Base-by-base conservation (phyloP, 35 echinoderm and acorn worm genomes). In the Patiria miniata region DNA sequence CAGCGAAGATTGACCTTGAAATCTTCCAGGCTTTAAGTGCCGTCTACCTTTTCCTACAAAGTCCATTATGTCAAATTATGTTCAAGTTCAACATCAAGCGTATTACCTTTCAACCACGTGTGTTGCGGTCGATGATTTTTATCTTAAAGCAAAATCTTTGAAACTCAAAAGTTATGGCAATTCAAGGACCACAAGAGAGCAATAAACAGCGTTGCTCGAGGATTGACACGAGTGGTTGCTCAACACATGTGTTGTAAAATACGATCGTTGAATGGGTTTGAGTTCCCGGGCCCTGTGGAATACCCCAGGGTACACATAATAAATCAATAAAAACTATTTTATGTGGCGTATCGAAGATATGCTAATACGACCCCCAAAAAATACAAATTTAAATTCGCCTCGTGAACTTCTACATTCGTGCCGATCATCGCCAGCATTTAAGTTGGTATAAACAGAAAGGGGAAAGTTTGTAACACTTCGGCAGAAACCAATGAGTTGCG, bases 291-390 rank as follows among this genome's bases (percentile, higher is more conserved):
- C 8, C 26, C 12, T 22, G 28, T 69, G 61, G 7, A 65, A 65
- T 22, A 65, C 26, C 10, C 61, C 34, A 32, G 61, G 34, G 23
- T 1, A 34, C 34, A 69, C 34, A 23, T 8, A 26, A 69, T 69
- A 69, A 69, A 69, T 69, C 61, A 69, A 69, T 69, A 69, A 69
- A 69, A 68, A 5, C 14, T 69, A 47, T 61, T 10, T 69, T 12
- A 10, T 32, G 61, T 9, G 23, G 32, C 0, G 23, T 14, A 26
- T 69, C 28, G 23, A 69, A 17, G 34, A 69, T 23, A 12, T 23
- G 29, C 23, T 34, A 36, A 69, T 69, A 61, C 7, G 18, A 61
- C 21, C 21, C 19, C 28, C 56, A 30, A 34, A 26, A 12, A 9
- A 14, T 1, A 69, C 19, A 22, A 23, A 69, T 32, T 69, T 34